These are phyloP conservation scores for Lymantria dispar DNA, from an alignment of 2,888 invertebrate species.

Conservation along the genomic window DNA sequence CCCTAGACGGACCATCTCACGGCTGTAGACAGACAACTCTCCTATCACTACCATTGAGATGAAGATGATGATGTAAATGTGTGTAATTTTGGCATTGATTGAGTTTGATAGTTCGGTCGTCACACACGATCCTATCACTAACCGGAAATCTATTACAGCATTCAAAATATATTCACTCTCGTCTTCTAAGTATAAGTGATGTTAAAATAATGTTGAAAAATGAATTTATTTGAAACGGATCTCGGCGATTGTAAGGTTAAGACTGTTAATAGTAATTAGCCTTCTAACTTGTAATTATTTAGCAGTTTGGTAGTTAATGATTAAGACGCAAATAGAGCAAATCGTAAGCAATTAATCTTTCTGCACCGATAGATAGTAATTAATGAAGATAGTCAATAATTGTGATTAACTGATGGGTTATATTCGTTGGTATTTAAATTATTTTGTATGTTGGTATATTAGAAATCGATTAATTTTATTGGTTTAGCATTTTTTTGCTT, in stretches of 20 bases:
- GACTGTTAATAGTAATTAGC: background rate
- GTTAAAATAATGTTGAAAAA: background rate
- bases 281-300: background rate
- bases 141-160: no score
- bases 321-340: slow-evolving; percentile 12
- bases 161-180: no score
- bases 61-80: no score
- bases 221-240: background rate
- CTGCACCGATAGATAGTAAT: slow-evolving; percentile 6
- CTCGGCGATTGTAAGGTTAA: background rate
- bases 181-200: no score
- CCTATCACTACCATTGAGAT: no score
- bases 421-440: background rate
- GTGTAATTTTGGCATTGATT: no score
- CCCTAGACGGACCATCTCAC: no score
- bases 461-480: no score
- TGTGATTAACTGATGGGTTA: background rate
- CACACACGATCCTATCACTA: no score
- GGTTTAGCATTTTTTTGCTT: no score
- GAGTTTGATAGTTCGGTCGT: no score
- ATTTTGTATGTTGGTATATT: background rate
- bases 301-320: background rate
- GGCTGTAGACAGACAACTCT: no score
- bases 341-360: slow-evolving; percentile 19
- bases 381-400: slow-evolving; percentile 4